Evolutionary conservation across 1,140 invertebrate species (phyloP).

Genomic region (Hyles vespertilio): DNA sequence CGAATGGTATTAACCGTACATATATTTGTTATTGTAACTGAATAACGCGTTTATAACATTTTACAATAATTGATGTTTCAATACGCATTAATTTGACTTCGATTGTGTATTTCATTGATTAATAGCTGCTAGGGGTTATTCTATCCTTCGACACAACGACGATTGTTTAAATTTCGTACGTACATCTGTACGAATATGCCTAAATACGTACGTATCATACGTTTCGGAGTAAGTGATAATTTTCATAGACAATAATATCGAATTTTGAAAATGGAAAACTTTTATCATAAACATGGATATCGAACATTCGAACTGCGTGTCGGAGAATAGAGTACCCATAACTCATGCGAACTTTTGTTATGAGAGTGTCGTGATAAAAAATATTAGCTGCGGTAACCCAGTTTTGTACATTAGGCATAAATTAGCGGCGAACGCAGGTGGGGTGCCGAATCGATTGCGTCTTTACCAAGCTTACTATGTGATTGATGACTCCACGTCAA

Average conservation of each 20-base stretch:
- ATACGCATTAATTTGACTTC: background rate
- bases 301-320: too few species aligned
- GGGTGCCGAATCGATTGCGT: constrained; percentile 17
- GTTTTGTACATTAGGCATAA: constrained; percentile 18
- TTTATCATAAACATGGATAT: too few species aligned
- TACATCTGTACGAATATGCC: background rate
- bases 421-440: constrained; percentile 22
- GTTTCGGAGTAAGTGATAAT: too few species aligned
- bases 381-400: constrained; percentile 8
- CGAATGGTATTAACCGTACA: too few species aligned
- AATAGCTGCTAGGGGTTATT: too few species aligned
- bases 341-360: too few species aligned
- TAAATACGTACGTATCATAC: too few species aligned
- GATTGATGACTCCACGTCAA: constrained; percentile 20
- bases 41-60: background rate
- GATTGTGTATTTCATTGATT: too few species aligned
- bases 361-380: background rate
- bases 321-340: too few species aligned
- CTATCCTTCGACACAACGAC: background rate
- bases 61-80: background rate
- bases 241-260: too few species aligned
- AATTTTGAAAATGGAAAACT: too few species aligned
- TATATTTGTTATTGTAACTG: too few species aligned
- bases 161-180: background rate
- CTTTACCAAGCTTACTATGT: constrained; percentile 14